Evolutionary conservation across 2,797 vertebrate species (phyloP).

Genomic region (Tokudaia tokunoshimensis): DNA sequence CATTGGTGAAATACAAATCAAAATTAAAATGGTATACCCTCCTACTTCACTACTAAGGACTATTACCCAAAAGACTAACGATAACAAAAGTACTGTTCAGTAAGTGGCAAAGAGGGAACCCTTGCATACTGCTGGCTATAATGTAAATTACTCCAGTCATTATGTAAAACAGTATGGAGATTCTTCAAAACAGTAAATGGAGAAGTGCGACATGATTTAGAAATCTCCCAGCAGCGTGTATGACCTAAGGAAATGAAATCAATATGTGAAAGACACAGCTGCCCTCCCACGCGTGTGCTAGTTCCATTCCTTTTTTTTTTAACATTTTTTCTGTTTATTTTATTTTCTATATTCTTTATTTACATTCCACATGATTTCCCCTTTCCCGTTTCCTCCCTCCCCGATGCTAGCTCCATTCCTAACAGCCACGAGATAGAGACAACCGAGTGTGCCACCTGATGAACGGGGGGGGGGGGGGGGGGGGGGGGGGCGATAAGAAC

Average conservation of each 20-base stretch:
- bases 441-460: neutral
- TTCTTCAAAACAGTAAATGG: neutral
- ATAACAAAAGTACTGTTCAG: no score
- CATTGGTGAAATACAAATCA: neutral
- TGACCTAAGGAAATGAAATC: neutral
- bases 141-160: neutral
- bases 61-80: neutral
- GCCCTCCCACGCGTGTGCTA: neutral
- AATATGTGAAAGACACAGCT: neutral
- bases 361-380: no score
- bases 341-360: no score
- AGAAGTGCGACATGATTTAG: neutral
- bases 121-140: neutral
- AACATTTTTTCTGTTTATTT: no score
- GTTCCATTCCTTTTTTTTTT: neutral
- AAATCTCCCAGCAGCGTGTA: neutral
- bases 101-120: neutral
- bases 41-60: neutral
- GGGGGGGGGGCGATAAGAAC: no score
- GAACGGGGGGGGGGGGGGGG: no score
- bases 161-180: neutral
- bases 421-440: neutral
- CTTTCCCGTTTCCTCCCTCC: no score
- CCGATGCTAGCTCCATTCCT: neutral
- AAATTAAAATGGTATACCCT: neutral